These are phyloP conservation scores for Potorous gilbertii DNA, from an alignment of 2,797 vertebrate species.

Conservation along the genomic window DNA sequence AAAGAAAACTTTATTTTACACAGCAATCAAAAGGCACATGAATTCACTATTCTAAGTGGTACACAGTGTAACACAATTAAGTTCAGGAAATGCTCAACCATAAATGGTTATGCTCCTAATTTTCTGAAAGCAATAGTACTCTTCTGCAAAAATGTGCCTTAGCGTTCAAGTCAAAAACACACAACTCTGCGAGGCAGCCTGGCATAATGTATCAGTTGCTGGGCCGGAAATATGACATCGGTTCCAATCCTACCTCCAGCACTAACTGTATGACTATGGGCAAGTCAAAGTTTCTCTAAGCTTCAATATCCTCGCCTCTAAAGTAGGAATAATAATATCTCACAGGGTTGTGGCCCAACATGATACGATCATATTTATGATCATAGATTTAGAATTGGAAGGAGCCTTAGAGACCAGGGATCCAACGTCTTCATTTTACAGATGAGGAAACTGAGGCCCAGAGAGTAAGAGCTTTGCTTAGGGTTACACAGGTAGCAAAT, in stretches of 20 bases:
- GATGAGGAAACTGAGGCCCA: neutral
- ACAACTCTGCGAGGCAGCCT: neutral
- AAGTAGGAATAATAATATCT: neutral
- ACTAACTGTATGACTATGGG: neutral
- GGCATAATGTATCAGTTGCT: neutral
- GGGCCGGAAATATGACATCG: neutral
- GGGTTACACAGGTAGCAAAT: neutral
- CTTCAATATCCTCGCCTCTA: neutral
- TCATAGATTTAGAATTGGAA: neutral
- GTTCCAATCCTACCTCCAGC: neutral
- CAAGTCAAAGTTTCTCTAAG: neutral
- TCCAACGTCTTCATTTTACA: neutral
- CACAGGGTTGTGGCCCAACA: neutral
- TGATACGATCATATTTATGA: neutral
- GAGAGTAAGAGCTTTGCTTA: neutral
- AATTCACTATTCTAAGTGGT: neutral
- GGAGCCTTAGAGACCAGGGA: neutral
- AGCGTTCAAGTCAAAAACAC: neutral
- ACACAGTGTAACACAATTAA: neutral
- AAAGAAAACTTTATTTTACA: neutral
- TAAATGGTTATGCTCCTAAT: neutral
- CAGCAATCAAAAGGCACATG: neutral
- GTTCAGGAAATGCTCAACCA: constrained; percentile 8
- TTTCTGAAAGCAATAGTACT: neutral
- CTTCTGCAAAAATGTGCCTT: neutral